Percentiles rank a stretch among this genome's conserved stretches.
These are phyloP conservation scores for Brachionus koreanus DNA, from an alignment of 1,140 invertebrate species.

Conservation along the genomic window DNA sequence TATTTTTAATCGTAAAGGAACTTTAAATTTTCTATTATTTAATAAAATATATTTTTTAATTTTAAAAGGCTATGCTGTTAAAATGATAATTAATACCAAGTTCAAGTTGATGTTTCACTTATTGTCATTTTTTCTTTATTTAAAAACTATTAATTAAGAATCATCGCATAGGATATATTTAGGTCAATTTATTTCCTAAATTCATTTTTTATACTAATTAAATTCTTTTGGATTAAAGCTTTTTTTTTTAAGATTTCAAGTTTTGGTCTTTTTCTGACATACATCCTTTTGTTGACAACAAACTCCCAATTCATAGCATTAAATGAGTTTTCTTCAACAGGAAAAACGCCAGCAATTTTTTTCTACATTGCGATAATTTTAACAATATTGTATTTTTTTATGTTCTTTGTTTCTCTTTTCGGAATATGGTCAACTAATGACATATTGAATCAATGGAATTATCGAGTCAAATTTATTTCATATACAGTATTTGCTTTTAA, in stretches of 20 bases:
- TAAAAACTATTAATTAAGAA: no score
- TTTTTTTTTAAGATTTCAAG: slow-evolving; percentile 15
- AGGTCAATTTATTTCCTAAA: background rate
- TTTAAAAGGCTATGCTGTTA: no score
- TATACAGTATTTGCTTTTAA: slow-evolving; percentile 5
- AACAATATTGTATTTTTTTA: slow-evolving; percentile 16
- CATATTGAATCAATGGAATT: slow-evolving; percentile 38
- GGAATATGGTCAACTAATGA: slow-evolving; percentile 33
- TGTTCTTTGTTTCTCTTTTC: background rate
- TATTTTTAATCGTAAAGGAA: no score
- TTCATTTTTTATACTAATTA: background rate
- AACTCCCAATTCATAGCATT: slow-evolving; percentile 39
- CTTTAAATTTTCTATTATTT: no score
- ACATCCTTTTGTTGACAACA: slow-evolving; percentile 7
- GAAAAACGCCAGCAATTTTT: slow-evolving; percentile 27
- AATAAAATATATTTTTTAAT: no score
- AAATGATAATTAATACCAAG: no score
- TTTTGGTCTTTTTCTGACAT: slow-evolving; percentile 22
- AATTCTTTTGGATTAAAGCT: no score
- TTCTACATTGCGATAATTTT: slow-evolving; percentile 9
- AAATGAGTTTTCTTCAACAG: slow-evolving; percentile 36
- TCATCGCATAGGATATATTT: no score
- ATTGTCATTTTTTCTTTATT: no score
- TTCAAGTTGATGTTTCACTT: no score
- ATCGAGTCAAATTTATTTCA: background rate